phyloP scores from a whole-genome alignment of 2,113 vertebrate species.

The Tenebrosternarchus preto region DNA sequence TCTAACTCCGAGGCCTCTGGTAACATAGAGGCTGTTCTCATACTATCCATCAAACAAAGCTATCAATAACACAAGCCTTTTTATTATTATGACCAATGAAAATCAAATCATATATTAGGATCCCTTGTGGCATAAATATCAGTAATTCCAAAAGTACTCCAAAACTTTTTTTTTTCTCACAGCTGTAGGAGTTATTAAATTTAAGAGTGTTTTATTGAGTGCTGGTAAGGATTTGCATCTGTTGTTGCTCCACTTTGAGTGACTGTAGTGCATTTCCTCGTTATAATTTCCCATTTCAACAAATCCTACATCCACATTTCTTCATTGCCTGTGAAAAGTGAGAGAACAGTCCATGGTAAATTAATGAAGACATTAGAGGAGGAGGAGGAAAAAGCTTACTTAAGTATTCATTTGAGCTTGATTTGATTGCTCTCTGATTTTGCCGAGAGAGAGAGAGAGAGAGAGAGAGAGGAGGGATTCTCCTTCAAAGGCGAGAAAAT shows the following conservation, averaged over 20 bases:
- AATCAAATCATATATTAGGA: too few species aligned
- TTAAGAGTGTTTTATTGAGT: background rate
- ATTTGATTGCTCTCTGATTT: slow-evolving; percentile 59
- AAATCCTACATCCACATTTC: slow-evolving; percentile 23
- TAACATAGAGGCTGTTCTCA: background rate
- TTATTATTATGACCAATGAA: too few species aligned
- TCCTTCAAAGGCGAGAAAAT: slow-evolving; percentile 48
- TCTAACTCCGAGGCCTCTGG: background rate
- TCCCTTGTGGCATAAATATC: too few species aligned
- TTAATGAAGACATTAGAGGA: slow-evolving; percentile 55
- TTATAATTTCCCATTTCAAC: slow-evolving; percentile 28
- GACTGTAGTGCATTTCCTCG: background rate
- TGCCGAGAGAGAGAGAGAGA: slow-evolving; percentile 47
- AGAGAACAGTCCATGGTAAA: slow-evolving; percentile 49
- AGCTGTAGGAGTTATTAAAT: background rate
- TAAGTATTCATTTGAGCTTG: slow-evolving; percentile 57
- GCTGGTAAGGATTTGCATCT: slow-evolving; percentile 1
- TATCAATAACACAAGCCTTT: too few species aligned
- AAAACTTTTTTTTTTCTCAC: too few species aligned
- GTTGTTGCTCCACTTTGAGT: slow-evolving; percentile 11
- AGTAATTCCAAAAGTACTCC: too few species aligned
- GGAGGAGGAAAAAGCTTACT: slow-evolving; percentile 49
- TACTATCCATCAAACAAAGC: too few species aligned
- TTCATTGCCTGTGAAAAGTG: slow-evolving; percentile 42
- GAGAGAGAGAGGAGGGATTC: slow-evolving; percentile 48